phyloP scores from a whole-genome alignment of 2,888 invertebrate genomes.

The Drosophila anceps region DNA sequence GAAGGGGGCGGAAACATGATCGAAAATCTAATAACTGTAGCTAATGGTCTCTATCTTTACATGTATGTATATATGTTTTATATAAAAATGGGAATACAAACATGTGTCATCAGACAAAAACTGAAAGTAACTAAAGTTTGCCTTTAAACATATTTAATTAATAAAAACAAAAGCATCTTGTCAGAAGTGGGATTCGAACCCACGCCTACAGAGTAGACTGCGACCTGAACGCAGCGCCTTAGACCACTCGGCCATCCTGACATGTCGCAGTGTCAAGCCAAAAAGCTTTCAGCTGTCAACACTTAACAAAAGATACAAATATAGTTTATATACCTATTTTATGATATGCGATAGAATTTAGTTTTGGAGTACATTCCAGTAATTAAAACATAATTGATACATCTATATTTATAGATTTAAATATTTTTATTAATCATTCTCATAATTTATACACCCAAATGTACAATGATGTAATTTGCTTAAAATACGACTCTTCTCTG shows the following conservation, averaged over 20 bases:
- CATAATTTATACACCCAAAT: constrained; percentile 69
- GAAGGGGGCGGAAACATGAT: no score
- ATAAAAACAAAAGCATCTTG: constrained; percentile 33
- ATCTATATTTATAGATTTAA: constrained; percentile 47
- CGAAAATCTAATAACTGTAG: no score
- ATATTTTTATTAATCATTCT: constrained; percentile 68
- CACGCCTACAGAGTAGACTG: constrained; percentile 76
- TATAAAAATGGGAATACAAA: no score
- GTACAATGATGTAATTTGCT: constrained; percentile 65
- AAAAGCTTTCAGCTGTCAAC: neutral
- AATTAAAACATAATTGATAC: neutral
- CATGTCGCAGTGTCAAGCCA: fast-evolving
- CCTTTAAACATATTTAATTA: neutral
- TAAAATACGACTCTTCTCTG: constrained; percentile 53
- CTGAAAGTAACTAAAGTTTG: neutral
- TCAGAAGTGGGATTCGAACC: constrained; percentile 74
- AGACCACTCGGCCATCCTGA: constrained; percentile 73
- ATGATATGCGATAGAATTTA: no score
- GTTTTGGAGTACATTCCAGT: no score
- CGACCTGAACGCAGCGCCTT: constrained; percentile 75
- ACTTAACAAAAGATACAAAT: neutral
- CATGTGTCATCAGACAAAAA: no score
- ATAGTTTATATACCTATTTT: neutral
- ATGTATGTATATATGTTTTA: no score
- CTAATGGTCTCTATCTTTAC: no score